Conservation (phyloP, 2,888 invertebrate genomes). For the Lasioglossum figueresi region DNA sequence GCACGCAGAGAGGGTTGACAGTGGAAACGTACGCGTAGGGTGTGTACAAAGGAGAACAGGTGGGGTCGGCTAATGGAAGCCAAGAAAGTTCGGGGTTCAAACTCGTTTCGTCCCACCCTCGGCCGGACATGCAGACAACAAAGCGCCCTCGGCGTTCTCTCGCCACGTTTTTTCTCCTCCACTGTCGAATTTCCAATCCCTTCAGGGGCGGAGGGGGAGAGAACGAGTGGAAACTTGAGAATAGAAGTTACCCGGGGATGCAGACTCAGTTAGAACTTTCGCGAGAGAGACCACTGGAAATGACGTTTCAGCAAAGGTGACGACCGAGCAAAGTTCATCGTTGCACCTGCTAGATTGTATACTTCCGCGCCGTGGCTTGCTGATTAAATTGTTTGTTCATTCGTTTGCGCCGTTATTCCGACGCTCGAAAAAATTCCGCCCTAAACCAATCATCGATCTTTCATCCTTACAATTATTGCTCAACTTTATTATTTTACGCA, state of each 20-base stretch:
- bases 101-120: slow-evolving; percentile 67
- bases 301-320: slow-evolving; percentile 64
- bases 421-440: background rate
- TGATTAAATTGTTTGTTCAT: slow-evolving; percentile 20
- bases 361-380: background rate
- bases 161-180: slow-evolving; percentile 35
- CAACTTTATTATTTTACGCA: background rate
- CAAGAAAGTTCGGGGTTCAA: slow-evolving; percentile 74
- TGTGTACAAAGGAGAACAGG: slow-evolving; percentile 43
- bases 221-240: slow-evolving; percentile 62
- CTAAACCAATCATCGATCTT: background rate
- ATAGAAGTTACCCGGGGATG: slow-evolving; percentile 66
- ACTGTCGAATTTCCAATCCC: slow-evolving; percentile 67
- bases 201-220: slow-evolving; percentile 24
- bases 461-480: background rate
- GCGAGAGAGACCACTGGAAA: slow-evolving; percentile 50
- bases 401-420: background rate
- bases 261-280: slow-evolving; percentile 71
- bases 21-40: slow-evolving; percentile 21
- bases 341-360: slow-evolving; percentile 32
- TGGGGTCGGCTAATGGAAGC: slow-evolving; percentile 74
- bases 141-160: slow-evolving; percentile 65
- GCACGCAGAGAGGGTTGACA: slow-evolving; percentile 31
- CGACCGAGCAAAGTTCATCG: slow-evolving; percentile 27
- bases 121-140: slow-evolving; percentile 70